Evolutionary conservation across 2,888 invertebrate species (phyloP), one percentile per base, ranked within the genome.

Genomic region (Lysandra coridon): DNA sequence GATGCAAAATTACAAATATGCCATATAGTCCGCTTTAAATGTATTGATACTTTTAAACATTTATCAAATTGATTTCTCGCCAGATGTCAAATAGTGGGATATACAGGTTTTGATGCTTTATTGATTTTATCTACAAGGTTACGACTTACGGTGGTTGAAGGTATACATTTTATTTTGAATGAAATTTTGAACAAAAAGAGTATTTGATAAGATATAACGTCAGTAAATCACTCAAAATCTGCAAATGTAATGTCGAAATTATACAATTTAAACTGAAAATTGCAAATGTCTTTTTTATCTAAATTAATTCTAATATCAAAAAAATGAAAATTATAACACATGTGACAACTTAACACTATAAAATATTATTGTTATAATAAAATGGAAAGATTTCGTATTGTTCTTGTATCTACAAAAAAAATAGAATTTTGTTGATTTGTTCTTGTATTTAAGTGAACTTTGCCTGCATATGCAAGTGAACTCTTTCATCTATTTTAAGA

Each of bases 51-150:
- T 23, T 62, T 1, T 23, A 4, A 62, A 6, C 1, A 60, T 62
- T 62, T n/a, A 62, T 62, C 62, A 62, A 62, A 62, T 62, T 62
- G 23, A 62, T 23, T 62, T 62, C 23, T 62, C 62, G 62, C 62
- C 62, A 23, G 62, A 62, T 23, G 23, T 62, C 62, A 62, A 62
- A 62, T 62, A 14, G 62, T 62, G 62, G 6, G n/a, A n/a, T 0
- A 62, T 23, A 23, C 62, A 62, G 62, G 62, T 62, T 62, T 62
- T 62, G n/a, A 23, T 62, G 23, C n/a, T 62, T 62, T 7, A 23
- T 23, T 7, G 23, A 23, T 23, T 23, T 62, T 7, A 62, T 62
- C n/a, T 23, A 62, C 4, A 62, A 62, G 62, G n/a, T 62, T 23
- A n/a, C 23, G 23, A n/a, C n/a, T n/a, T n/a, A n/a, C n/a, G n/a